Evolutionary conservation across 2,113 vertebrate genomes (phyloP).

Genomic region (Periophthalmus modestus): DNA sequence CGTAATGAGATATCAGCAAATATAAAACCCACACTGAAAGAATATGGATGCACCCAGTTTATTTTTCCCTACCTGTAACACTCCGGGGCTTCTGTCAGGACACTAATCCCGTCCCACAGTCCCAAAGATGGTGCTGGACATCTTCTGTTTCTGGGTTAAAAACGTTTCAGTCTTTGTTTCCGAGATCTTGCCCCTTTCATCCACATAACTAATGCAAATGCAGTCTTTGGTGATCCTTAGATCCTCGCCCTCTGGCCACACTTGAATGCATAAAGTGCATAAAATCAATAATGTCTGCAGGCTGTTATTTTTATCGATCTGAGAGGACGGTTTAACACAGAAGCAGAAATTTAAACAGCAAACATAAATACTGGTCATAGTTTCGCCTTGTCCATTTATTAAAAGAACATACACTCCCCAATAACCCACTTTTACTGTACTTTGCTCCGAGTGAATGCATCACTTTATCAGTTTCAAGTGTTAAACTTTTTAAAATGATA

Average conservation of each 20-base stretch:
- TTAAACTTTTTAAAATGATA: too few species aligned
- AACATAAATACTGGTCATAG: neutral
- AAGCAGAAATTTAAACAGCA: slow-evolving; percentile 2
- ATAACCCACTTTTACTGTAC: neutral
- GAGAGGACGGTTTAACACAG: neutral
- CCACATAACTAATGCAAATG: neutral
- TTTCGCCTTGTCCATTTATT: neutral
- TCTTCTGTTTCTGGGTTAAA: neutral
- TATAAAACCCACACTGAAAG: neutral
- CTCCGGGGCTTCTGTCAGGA: too few species aligned
- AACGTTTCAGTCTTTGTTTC: neutral
- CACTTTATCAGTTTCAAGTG: too few species aligned
- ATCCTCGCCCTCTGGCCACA: neutral
- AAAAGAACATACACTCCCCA: neutral
- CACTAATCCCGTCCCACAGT: neutral
- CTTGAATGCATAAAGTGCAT: neutral
- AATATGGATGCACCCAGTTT: neutral
- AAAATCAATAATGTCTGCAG: neutral
- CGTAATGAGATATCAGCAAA: neutral
- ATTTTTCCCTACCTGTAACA: too few species aligned
- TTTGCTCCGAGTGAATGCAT: neutral
- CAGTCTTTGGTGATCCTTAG: neutral
- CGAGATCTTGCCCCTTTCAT: neutral
- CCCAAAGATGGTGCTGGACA: too few species aligned
- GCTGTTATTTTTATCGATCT: neutral